Conservation (phyloP, 2,797 vertebrate genomes). For the Sparus aurata region DNA sequence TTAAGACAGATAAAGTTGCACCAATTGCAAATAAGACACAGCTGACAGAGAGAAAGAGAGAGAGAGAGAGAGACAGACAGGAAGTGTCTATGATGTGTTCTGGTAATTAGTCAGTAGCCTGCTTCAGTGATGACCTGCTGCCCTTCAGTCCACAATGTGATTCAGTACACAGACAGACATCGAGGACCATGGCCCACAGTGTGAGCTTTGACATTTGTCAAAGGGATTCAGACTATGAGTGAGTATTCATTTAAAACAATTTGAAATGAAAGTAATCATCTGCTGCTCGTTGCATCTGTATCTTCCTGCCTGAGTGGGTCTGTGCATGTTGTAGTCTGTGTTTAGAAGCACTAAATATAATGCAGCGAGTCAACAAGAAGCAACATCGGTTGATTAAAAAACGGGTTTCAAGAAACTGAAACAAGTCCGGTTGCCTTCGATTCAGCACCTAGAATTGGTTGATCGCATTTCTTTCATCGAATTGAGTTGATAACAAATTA, state of each 20-base stretch:
- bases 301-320: background rate
- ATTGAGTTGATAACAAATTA: background rate
- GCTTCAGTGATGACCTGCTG: fast-evolving
- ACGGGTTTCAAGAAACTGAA: no score
- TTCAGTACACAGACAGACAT: background rate
- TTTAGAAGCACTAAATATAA: background rate
- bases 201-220: conserved; percentile 18
- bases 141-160: background rate
- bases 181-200: conserved; percentile 36
- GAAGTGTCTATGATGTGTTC: conserved; percentile 22
- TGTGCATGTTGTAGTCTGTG: background rate
- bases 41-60: conserved; percentile 19
- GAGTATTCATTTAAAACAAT: conserved; percentile 20
- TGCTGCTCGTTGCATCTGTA: no score
- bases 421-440: no score
- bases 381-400: background rate
- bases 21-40: conserved; percentile 34
- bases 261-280: background rate
- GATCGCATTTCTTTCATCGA: background rate
- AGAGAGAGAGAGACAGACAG: background rate
- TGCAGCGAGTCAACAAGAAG: background rate
- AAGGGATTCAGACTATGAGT: conserved; percentile 65
- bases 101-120: background rate
- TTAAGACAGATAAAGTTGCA: background rate
- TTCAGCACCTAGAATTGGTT: no score